Evolutionary conservation across 2,797 vertebrate species (phyloP).

Genomic region (Aplochiton taeniatus): DNA sequence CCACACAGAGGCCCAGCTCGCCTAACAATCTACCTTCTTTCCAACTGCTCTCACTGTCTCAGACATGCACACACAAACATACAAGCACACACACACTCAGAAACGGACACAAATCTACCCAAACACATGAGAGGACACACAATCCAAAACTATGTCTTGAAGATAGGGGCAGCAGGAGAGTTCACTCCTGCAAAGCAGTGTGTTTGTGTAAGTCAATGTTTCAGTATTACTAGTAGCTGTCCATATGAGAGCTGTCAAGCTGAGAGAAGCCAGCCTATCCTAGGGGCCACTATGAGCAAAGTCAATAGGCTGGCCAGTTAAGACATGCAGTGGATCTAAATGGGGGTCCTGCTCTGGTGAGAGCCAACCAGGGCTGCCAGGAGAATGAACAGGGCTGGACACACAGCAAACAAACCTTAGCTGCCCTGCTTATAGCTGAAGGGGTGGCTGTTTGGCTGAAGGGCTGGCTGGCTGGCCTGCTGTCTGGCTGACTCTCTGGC

Average conservation of each 20-base stretch:
- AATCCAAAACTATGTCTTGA: conserved; percentile 24
- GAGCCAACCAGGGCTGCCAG: conserved; percentile 28
- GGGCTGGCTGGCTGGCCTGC: conserved; percentile 44
- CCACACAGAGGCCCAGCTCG: conserved; percentile 56
- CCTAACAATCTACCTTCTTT: conserved; percentile 56
- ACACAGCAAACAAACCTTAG: conserved; percentile 70
- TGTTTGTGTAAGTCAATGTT: conserved; percentile 69
- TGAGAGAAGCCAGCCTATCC: conserved; percentile 69
- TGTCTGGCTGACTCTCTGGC: conserved; percentile 48
- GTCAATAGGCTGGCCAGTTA: conserved; percentile 69
- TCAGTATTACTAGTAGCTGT: conserved; percentile 63
- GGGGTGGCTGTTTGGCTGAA: conserved; percentile 21
- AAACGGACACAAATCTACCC: conserved; percentile 7
- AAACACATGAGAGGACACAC: conserved; percentile 11
- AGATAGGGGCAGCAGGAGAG: conserved; percentile 42
- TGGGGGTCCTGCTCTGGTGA: conserved; percentile 54
- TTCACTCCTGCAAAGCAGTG: conserved; percentile 49
- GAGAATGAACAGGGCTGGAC: conserved; percentile 55
- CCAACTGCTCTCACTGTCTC: conserved; percentile 37
- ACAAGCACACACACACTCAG: conserved; percentile 3
- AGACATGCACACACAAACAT: conserved; percentile 17
- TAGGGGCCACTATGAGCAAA: conserved; percentile 64
- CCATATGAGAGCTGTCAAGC: conserved; percentile 62
- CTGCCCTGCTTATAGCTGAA: conserved; percentile 12
- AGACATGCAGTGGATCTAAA: conserved; percentile 47